Percentiles rank a stretch among this genome's conserved stretches.
Evolutionary conservation across 2,113 vertebrate genomes (phyloP).

Genomic region (Oreochromis niloticus): DNA sequence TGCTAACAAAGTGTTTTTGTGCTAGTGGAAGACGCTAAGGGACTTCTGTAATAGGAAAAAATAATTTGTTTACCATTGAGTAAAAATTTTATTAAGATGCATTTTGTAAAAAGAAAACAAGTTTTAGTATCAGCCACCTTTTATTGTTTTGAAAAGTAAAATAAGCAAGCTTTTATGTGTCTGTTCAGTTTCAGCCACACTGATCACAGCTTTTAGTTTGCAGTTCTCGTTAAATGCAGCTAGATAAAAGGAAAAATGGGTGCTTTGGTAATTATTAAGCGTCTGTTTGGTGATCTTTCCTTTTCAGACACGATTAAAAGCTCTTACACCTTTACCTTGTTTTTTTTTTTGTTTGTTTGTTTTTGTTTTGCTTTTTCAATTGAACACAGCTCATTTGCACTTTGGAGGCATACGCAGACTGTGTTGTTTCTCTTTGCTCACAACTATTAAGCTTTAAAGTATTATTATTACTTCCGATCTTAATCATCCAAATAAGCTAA

Average conservation of each 20-base stretch:
- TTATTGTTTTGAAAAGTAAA: background rate
- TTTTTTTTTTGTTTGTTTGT: background rate
- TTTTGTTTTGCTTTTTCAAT: background rate
- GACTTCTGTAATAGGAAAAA: background rate
- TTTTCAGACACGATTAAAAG: constrained; percentile 12
- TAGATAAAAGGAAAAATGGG: constrained; percentile 22
- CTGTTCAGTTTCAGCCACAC: background rate
- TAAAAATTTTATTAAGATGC: background rate
- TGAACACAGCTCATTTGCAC: background rate
- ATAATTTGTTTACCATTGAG: background rate
- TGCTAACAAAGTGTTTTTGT: background rate
- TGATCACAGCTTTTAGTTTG: background rate
- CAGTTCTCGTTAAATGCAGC: background rate
- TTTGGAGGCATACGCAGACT: background rate
- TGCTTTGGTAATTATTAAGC: constrained; percentile 6
- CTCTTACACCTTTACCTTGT: background rate
- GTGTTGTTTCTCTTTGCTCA: background rate
- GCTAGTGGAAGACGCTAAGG: background rate
- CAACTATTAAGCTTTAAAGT: background rate
- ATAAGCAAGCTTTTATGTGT: background rate
- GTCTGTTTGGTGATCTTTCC: background rate
- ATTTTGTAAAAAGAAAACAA: background rate
- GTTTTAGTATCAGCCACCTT: background rate
- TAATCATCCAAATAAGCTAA: background rate
- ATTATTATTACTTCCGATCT: background rate